These are phyloP conservation scores for Caenorhabditis tropicalis DNA, from an alignment of 1,140 invertebrate genomes.

Conservation along the genomic window DNA sequence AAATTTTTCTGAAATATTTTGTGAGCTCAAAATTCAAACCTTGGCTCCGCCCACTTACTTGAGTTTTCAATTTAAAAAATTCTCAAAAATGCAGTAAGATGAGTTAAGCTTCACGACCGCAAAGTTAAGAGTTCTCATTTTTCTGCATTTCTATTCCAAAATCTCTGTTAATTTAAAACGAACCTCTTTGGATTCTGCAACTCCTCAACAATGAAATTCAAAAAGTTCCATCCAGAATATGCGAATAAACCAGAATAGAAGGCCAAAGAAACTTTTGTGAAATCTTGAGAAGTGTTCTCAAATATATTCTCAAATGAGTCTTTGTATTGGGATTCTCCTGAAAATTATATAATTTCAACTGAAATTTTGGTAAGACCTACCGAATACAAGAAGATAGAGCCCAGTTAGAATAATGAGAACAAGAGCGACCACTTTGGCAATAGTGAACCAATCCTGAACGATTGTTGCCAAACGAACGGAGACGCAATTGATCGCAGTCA, in stretches of 20 bases:
- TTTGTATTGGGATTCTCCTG: conserved; percentile 48
- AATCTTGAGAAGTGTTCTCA: conserved; percentile 43
- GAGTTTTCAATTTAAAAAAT: too few species aligned
- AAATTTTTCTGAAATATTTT: too few species aligned
- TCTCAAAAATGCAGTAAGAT: too few species aligned
- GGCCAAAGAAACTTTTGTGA: conserved; percentile 74
- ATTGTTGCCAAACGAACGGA: conserved; percentile 92
- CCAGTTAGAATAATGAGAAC: conserved; percentile 91
- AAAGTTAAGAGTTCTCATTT: too few species aligned
- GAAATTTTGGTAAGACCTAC: not conserved
- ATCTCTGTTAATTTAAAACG: too few species aligned
- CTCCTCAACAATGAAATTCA: conserved; percentile 79
- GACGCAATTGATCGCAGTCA: conserved; percentile 95
- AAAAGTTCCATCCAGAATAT: conserved; percentile 75
- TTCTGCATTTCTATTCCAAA: too few species aligned
- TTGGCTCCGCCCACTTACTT: too few species aligned
- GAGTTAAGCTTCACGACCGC: too few species aligned
- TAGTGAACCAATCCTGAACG: conserved; percentile 95
- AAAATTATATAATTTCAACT: not conserved
- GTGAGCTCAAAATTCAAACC: too few species aligned
- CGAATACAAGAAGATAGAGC: conserved; percentile 79
- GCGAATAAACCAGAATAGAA: conserved; percentile 76
- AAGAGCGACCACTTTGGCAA: conserved; percentile 90
- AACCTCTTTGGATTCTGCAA: conserved; percentile 83
- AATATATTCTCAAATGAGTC: conserved; percentile 61